Base-by-base conservation (phyloP, 2,888 invertebrate genomes). In the Ennomos fuscantarius region DNA sequence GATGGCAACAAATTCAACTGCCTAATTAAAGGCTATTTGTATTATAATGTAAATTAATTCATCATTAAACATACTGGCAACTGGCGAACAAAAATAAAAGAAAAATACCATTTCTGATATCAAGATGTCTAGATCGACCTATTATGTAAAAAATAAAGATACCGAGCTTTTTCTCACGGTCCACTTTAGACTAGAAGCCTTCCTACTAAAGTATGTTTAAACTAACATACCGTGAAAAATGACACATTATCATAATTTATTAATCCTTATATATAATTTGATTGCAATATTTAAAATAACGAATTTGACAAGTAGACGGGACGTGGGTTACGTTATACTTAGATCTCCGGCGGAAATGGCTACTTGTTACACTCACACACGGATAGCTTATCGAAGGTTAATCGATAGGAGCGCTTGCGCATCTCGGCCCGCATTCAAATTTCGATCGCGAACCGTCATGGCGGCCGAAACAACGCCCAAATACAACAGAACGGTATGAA, bases 361-460 rank as follows among this genome's bases (percentile, higher is more conserved):
- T 73, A 82, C 76, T 75, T 72, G 73, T 61, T 60, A 63, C 70
- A 69, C 71, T 81, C 80, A 74, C 75, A 79, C 72, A 73, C 66
- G 49, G 48, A 68, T 65, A 63, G 77, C 81, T 88, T 90, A 90
- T 90, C 88, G 83, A 74, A 73, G 82, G 81, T 79, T 87, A 86
- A 89, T 89, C 89, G 82, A 76, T 76, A 76, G 60, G 66, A 58
- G 78, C 87, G 87, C 80, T 79, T 80, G 87, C 87, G 87, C 89
- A 89, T 89, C 89, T 87, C 82, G 80, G 68, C 68, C 72, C 85
- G 87, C 87, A 90, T 91, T 91, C 87, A 91, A 91, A 91, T 89
- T 89, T 88, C 78, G 85, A 86, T 81, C 81, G 79, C 78, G 69
- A 80, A 85, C 84, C 80, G 84, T 87, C 87, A 87, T 87, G 85